Evolutionary conservation across 2,797 vertebrate genomes (phyloP).

Genomic region (Pseudomugil gertrudae): DNA sequence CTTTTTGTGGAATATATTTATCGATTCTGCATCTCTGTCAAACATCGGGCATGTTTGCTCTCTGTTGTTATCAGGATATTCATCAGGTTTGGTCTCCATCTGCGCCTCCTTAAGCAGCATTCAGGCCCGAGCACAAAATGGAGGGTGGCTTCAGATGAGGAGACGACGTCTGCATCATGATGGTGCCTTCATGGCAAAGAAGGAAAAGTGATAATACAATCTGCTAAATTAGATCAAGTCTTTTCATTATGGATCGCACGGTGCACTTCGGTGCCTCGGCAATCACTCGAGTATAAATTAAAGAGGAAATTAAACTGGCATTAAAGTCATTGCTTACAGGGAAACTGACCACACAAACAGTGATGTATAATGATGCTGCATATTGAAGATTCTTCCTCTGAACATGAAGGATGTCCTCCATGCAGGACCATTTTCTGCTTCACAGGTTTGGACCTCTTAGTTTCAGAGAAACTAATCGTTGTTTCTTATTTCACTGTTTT

Average conservation of each 20-base stretch:
- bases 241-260: neutral
- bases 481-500: too few species aligned
- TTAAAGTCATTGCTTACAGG: neutral
- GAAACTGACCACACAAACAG: too few species aligned
- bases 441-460: too few species aligned
- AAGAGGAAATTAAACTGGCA: neutral
- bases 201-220: too few species aligned
- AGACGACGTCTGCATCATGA: neutral
- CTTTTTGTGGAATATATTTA: conserved; percentile 12
- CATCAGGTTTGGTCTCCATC: conserved; percentile 9
- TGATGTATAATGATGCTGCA: too few species aligned
- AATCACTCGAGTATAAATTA: neutral
- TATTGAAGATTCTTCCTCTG: too few species aligned
- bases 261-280: neutral
- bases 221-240: neutral
- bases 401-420: too few species aligned
- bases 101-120: neutral
- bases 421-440: too few species aligned
- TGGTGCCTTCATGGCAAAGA: neutral
- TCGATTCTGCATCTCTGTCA: conserved; percentile 27
- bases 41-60: conserved; percentile 13
- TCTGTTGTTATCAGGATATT: conserved; percentile 25
- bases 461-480: too few species aligned
- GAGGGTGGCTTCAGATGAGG: conserved; percentile 12
- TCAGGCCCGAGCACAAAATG: conserved; percentile 53